Evolutionary conservation across 2,888 invertebrate species (phyloP).

Genomic region (Pherbina coryleti): DNA sequence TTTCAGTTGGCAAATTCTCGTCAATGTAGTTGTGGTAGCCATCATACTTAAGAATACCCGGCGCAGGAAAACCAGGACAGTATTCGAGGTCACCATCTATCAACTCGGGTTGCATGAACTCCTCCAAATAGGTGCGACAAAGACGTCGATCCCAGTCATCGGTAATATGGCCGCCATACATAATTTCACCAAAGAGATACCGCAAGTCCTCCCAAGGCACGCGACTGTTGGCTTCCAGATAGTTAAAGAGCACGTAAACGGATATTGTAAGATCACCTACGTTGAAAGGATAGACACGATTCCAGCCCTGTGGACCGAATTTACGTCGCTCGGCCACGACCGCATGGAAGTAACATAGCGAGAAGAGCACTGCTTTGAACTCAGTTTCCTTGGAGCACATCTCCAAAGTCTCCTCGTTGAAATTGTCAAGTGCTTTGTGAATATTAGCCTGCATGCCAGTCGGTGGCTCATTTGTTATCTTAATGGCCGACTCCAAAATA

Average conservation of each 20-base stretch:
- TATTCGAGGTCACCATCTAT: conserved; percentile 86
- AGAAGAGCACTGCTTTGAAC: conserved; percentile 90
- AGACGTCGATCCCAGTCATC: conserved; percentile 95
- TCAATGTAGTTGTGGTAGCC: conserved; percentile 92
- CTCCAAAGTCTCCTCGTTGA: conserved; percentile 91
- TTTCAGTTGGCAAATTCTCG: conserved; percentile 86
- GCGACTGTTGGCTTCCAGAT: conserved; percentile 87
- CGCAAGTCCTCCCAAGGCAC: conserved; percentile 96
- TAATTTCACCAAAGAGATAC: conserved; percentile 95
- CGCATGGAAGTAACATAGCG: conserved; percentile 95
- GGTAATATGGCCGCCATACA: conserved; percentile 98
- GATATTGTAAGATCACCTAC: conserved; percentile 92
- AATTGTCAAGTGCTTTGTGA: conserved; percentile 92
- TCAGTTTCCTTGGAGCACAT: conserved; percentile 94
- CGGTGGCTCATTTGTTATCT: conserved; percentile 96
- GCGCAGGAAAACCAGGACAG: conserved; percentile 87
- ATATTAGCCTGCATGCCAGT: conserved; percentile 95
- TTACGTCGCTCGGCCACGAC: conserved; percentile 92
- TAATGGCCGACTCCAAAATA: conserved; percentile 91
- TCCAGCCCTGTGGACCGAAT: conserved; percentile 73
- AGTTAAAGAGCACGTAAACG: conserved; percentile 90
- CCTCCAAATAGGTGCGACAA: conserved; percentile 87
- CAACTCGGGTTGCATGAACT: conserved; percentile 89
- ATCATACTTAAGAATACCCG: conserved; percentile 88
- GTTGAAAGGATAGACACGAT: conserved; percentile 81